Base-by-base conservation (phyloP, 2,113 vertebrate genomes). In the Psilopsiagon aurifrons region DNA sequence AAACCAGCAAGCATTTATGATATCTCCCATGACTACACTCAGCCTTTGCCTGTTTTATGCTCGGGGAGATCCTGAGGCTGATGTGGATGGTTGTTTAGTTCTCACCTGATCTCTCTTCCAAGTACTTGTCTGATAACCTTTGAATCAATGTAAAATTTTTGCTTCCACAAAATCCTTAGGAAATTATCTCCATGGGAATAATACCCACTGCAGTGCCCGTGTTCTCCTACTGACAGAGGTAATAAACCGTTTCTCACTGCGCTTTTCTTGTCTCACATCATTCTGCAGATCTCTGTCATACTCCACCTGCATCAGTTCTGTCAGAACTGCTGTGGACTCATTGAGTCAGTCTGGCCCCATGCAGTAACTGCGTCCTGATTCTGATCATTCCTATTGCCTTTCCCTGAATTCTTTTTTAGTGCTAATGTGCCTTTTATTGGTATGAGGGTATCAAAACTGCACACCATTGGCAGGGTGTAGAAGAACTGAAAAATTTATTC, bases 401-500 rank as follows among this genome's bases (percentile, higher is more conserved):
- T 54, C 39, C 7, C 25, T 71, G 35, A 28, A 63, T 60, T 31
- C 10, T 31, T 73, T 60, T 83, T 78, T 28, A 23, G 14, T 83
- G 41, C 22, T 57, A 35, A 66, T 11, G 2, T 43, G n/a, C 7
- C 19, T 5, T 80, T 75, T 37, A 31, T 67, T 79, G 16, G 28
- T 35, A 59, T 19, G 5, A 75, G 11, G 4, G 11, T 4, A 54
- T 71, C n/a, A 63, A 49, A 88, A 63, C 8, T 11, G 68, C 12
- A 33, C 10, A 37, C 4, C 2, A 27, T 8, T 11, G 6, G 3
- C 1, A 0, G 22, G 11, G 8, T 22, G 4, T 20, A 11, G 15
- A 5, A 67, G 46, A 78, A 55, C 7, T 20, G 46, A 75, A 43
- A 2, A 51, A 66, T 10, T 37, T 47, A 82, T 84, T 85, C 25